Evolutionary conservation across 2,797 vertebrate species (phyloP).

Genomic region (Neostethus bicornis): DNA sequence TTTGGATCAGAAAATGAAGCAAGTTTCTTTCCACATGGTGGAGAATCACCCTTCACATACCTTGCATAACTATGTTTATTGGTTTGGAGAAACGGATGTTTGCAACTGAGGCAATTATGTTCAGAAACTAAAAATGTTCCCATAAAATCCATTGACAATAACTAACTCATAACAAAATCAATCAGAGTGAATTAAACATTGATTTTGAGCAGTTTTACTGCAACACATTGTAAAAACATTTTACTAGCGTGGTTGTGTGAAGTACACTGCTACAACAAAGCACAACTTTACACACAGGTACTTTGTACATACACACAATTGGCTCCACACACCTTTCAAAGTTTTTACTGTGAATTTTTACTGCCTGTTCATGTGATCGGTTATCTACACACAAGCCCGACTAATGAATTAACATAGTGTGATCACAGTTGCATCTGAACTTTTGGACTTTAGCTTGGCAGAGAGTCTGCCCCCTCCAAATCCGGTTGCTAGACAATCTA

Average conservation of each 20-base stretch:
- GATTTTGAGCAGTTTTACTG: constrained; percentile 29
- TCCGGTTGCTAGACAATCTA: constrained; percentile 97
- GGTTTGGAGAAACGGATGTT: constrained; percentile 21
- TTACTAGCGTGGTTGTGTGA: constrained; percentile 29
- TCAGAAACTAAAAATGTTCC: constrained; percentile 3
- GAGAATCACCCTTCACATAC: constrained; percentile 38
- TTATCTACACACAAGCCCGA: constrained; percentile 36
- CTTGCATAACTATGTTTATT: constrained; percentile 26
- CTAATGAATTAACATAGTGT: constrained; percentile 14
- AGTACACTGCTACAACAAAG: constrained; percentile 20
- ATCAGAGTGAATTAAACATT: constrained; percentile 43
- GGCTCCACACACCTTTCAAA: constrained; percentile 32
- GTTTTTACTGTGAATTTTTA: constrained; percentile 31
- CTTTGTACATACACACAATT: constrained; percentile 30
- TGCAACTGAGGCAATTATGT: constrained; percentile 28
- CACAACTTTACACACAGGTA: constrained; percentile 20
- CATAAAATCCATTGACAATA: constrained; percentile 31
- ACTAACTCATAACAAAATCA: constrained; percentile 25
- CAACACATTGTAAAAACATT: constrained; percentile 15
- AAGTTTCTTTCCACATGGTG: constrained; percentile 69
- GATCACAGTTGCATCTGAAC: constrained; percentile 72
- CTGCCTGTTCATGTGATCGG: constrained; percentile 33
- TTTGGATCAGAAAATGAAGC: constrained; percentile 75
- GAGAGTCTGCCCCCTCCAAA: constrained; percentile 84
- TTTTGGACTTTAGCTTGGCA: constrained; percentile 71